A percentile compares a stretch with the other conserved stretches of the same genome.
These are phyloP conservation scores for Callipepla squamata DNA, from an alignment of 2,113 vertebrate genomes.

Conservation along the genomic window DNA sequence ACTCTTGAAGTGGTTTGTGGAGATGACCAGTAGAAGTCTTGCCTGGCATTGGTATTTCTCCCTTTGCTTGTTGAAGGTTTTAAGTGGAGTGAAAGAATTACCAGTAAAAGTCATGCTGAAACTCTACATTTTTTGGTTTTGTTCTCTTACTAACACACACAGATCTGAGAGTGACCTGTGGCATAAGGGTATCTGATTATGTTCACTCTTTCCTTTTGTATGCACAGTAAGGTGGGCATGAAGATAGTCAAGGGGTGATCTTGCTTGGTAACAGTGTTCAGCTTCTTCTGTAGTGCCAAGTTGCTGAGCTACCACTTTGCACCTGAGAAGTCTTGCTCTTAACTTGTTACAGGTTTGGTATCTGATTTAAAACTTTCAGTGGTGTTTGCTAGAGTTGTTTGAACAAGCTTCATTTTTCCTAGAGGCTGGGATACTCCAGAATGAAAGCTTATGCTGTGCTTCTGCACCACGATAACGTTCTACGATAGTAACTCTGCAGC, in stretches of 20 bases:
- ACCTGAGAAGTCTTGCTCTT: background rate
- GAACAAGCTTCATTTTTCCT: background rate
- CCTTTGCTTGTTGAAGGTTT: background rate
- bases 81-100: background rate
- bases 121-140: background rate
- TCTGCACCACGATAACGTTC: background rate
- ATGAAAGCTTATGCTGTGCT: background rate
- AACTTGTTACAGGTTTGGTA: background rate
- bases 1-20: background rate
- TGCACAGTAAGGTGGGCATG: background rate
- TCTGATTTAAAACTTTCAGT: background rate
- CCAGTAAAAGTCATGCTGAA: background rate
- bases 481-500: background rate
- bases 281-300: background rate
- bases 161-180: background rate
- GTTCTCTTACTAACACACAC: background rate
- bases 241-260: background rate
- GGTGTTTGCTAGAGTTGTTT: background rate
- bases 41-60: background rate
- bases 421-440: background rate
- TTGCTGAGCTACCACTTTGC: background rate
- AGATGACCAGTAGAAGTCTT: background rate
- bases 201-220: background rate
- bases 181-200: background rate
- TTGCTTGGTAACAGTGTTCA: background rate